These are phyloP conservation scores for Nephrotoma flavescens DNA, from an alignment of 2,888 invertebrate genomes.

Conservation along the genomic window DNA sequence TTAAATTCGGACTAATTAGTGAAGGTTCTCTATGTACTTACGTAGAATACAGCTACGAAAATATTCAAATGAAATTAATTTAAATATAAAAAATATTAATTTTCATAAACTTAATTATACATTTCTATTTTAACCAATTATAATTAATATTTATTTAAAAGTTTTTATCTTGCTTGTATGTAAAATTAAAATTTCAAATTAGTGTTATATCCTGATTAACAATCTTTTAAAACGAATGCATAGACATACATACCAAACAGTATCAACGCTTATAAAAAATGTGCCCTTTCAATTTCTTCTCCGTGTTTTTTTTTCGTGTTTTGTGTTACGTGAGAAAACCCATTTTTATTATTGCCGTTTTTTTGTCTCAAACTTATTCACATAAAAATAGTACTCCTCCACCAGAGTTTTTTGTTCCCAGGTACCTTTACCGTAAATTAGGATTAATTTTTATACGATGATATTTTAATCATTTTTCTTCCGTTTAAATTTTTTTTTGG, in stretches of 20 bases:
- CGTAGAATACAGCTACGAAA: not conserved
- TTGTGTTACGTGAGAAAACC: not conserved
- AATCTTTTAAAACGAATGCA: not conserved
- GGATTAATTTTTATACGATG: slow-evolving; percentile 2
- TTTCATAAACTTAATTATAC: not conserved
- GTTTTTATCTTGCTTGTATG: not conserved
- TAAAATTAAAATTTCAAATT: not conserved
- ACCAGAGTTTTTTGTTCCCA: not conserved
- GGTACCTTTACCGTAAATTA: not conserved
- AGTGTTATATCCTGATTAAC: not conserved
- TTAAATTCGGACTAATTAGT: no score
- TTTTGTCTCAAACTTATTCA: not conserved
- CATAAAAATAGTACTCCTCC: not conserved
- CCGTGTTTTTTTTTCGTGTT: not conserved
- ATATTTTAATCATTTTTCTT: slow-evolving; percentile 3
- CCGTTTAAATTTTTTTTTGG: not conserved
- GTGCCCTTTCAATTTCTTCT: not conserved
- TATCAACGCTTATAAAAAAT: not conserved
- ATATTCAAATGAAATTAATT: not conserved
- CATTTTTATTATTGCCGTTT: not conserved
- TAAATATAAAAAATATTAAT: not conserved
- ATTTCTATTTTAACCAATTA: not conserved
- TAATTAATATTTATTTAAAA: not conserved
- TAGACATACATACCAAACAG: not conserved
- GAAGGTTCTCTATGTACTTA: no score